These are phyloP conservation scores for Apotomis turbidana DNA, from an alignment of 2,888 invertebrate species.

Conservation along the genomic window DNA sequence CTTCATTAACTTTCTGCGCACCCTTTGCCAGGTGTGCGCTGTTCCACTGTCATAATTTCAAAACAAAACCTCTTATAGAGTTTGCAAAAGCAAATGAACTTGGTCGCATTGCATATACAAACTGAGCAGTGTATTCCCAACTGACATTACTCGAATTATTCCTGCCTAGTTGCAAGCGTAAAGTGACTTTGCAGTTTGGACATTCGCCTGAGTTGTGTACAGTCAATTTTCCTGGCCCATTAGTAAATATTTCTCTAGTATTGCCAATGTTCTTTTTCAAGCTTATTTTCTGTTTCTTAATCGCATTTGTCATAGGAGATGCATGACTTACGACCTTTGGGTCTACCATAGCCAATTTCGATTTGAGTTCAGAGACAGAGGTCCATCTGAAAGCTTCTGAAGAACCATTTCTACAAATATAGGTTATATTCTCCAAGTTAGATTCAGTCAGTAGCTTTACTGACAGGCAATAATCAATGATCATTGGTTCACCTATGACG, in stretches of 20 bases:
- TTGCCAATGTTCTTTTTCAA: slow-evolving; percentile 83
- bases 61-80: slow-evolving; percentile 88
- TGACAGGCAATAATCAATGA: slow-evolving; percentile 83
- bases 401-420: slow-evolving; percentile 84
- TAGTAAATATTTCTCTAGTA: slow-evolving; percentile 82
- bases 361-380: slow-evolving; percentile 63
- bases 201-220: slow-evolving; percentile 89
- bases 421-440: slow-evolving; percentile 77
- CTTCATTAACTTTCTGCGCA: slow-evolving; percentile 76
- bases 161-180: slow-evolving; percentile 83
- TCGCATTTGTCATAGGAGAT: slow-evolving; percentile 63
- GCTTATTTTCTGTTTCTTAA: slow-evolving; percentile 80
- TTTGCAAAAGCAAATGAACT: slow-evolving; percentile 86
- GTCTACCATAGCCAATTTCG: slow-evolving; percentile 67
- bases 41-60: slow-evolving; percentile 93
- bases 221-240: slow-evolving; percentile 86
- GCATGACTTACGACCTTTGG: slow-evolving; percentile 55
- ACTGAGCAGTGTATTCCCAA: slow-evolving; percentile 85
- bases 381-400: slow-evolving; percentile 81
- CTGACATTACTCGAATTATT: slow-evolving; percentile 81
- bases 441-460: slow-evolving; percentile 83
- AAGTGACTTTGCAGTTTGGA: slow-evolving; percentile 86
- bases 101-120: slow-evolving; percentile 89
- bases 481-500: slow-evolving; percentile 85
- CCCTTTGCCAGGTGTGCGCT: slow-evolving; percentile 79